Evolutionary conservation across 2,797 vertebrate genomes (phyloP).

Genomic region (Hapalemur alaotrensis): DNA sequence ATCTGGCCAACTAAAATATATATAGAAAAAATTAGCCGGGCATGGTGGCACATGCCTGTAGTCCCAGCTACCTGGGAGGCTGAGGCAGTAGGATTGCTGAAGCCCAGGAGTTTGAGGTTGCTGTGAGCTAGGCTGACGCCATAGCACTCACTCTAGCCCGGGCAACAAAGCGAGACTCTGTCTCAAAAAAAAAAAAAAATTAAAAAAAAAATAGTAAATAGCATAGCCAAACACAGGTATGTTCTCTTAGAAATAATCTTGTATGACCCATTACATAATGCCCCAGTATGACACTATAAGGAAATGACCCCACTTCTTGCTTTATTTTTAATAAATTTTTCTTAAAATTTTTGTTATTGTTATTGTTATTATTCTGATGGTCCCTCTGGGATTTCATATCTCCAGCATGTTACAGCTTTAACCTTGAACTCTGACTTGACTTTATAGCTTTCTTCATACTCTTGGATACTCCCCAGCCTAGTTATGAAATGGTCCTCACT

Average conservation of each 20-base stretch:
- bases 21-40: too few species aligned
- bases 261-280: neutral
- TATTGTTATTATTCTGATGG: neutral
- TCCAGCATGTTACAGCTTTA: neutral
- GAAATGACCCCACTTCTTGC: neutral
- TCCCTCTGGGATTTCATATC: neutral
- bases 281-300: neutral
- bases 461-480: neutral
- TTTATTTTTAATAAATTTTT: neutral
- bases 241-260: neutral
- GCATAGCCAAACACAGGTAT: neutral
- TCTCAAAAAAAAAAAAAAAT: too few species aligned
- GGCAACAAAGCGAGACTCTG: too few species aligned
- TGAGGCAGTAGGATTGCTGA: too few species aligned
- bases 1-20: too few species aligned
- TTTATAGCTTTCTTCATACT: neutral
- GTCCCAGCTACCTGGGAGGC: too few species aligned
- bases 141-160: too few species aligned
- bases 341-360: neutral
- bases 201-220: neutral
- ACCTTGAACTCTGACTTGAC: neutral
- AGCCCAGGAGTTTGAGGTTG: too few species aligned
- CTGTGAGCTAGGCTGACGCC: too few species aligned
- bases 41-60: too few species aligned
- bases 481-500: neutral